These are phyloP conservation scores for Notocelia uddmanniana DNA, from an alignment of 2,888 invertebrate genomes.

Conservation along the genomic window DNA sequence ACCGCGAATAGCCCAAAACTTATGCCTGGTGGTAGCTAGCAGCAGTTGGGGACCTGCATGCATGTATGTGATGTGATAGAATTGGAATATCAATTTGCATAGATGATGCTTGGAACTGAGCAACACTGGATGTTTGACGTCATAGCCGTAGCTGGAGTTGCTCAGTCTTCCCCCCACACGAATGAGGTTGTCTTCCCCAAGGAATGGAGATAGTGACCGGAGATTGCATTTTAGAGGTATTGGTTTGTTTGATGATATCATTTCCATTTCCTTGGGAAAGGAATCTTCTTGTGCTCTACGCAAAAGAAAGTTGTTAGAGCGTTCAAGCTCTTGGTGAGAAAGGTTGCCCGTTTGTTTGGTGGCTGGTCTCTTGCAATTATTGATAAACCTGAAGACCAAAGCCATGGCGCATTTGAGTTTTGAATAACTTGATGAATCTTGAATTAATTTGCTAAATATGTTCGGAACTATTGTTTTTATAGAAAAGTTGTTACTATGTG, in stretches of 20 bases:
- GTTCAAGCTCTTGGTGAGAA: no score
- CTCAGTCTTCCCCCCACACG: no score
- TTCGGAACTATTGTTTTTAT: no score
- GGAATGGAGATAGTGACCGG: no score
- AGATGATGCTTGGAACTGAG: slow-evolving; percentile 4
- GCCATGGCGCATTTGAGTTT: not conserved
- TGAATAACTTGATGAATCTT: slow-evolving; percentile 2
- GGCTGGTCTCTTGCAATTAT: not conserved
- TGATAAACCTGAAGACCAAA: not conserved
- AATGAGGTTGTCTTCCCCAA: no score
- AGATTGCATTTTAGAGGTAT: not conserved
- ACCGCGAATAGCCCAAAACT: not conserved
- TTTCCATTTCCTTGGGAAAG: not conserved
- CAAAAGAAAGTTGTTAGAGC: no score
- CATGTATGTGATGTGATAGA: not conserved
- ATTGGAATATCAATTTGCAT: slow-evolving; percentile 1
- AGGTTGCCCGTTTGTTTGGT: no score
- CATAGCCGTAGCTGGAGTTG: no score
- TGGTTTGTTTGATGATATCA: not conserved
- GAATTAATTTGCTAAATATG: not conserved
- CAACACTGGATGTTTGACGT: not conserved
- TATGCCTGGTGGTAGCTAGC: no score
- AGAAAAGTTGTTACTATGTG: no score
- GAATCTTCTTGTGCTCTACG: slow-evolving; percentile 6
- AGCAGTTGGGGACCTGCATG: not conserved